Evolutionary conservation across 2,113 vertebrate genomes (phyloP), one percentile per base, ranked within the genome.

Genomic region (Anser cygnoides): DNA sequence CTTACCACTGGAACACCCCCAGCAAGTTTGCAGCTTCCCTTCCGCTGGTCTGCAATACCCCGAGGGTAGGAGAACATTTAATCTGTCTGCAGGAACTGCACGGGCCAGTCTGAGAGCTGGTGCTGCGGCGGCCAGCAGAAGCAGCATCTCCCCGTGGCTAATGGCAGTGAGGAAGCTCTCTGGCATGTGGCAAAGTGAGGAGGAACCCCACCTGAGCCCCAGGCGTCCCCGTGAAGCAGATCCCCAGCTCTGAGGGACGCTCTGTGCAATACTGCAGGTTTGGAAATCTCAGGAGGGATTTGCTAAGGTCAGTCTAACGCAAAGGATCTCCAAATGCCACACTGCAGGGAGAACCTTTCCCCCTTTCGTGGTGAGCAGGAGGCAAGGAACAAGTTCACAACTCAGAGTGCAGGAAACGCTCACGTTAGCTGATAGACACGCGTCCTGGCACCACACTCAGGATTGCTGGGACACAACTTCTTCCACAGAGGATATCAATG

Each of bases 361-460:
- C 17, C n/a, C 75, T 59, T 52, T 70, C 66, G 11, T 35, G 43
- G 58, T 50, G 41, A 82, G 54, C 76, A 61, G 35, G 63, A 61
- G 33, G 35, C 54, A 80, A 49, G 52, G 72, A 67, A 11, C 19
- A 65, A 35, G 25, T 73, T 88, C 71, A 19, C 2, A 2, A 35
- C 31, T 83, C 72, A 25, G 28, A 75, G 35, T 18, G 11, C 39
- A 5, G 17, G 12, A 71, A 18, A 13, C 25, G 23, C 37, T 92
- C 46, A 1, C 0, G 0, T 63, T 15, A 57, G 39, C 19, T 3
- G 3, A 46, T 6, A 54, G 61, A 19, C 4, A 2, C 2, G 11
- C 49, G 54, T 72, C 25, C 86, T 72, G 67, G 49, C 57, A 85
- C 13, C 7, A 2, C 9, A 2, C 25, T 31, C 50, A 71, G 31